These are phyloP conservation scores for Apostichopus leukothele DNA, from an alignment of 53 echinoderm and acorn worm species.

Conservation along the genomic window DNA sequence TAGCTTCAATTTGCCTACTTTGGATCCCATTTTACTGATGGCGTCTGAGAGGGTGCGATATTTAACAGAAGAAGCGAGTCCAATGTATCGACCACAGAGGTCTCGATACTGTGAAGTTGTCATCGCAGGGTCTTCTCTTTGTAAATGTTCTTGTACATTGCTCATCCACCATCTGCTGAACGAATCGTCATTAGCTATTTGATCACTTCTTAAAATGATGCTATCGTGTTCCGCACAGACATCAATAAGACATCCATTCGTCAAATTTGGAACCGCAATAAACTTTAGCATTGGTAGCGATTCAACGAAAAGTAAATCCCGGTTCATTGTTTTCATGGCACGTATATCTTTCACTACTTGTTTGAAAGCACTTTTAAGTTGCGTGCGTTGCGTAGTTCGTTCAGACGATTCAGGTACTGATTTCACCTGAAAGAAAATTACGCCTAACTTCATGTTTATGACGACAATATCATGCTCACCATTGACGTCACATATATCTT, in stretches of 20 bases:
- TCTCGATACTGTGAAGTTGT: neutral
- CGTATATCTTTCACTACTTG: constrained; percentile 10
- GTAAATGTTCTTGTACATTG: neutral
- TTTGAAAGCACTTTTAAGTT: constrained; percentile 5
- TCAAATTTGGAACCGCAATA: neutral
- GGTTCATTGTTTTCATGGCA: constrained; percentile 39
- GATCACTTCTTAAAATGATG: neutral
- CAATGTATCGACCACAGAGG: constrained; percentile 37
- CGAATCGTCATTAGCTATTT: neutral
- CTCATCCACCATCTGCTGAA: neutral
- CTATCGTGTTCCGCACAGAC: neutral
- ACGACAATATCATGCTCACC: constrained; percentile 40
- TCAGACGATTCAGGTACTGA: neutral
- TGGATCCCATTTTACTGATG: neutral
- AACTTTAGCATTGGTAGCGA: neutral
- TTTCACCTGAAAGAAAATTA: constrained; percentile 33
- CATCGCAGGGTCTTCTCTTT: neutral
- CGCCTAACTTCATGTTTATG: neutral
- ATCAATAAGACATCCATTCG: neutral
- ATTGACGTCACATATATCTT: neutral
- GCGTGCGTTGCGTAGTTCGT: neutral
- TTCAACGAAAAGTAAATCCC: constrained; percentile 7
- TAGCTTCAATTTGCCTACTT: neutral
- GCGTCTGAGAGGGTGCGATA: constrained; percentile 25
- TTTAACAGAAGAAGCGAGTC: constrained; percentile 17